phyloP scores from a whole-genome alignment of 2,113 vertebrate genomes.

The Thunnus maccoyii region DNA sequence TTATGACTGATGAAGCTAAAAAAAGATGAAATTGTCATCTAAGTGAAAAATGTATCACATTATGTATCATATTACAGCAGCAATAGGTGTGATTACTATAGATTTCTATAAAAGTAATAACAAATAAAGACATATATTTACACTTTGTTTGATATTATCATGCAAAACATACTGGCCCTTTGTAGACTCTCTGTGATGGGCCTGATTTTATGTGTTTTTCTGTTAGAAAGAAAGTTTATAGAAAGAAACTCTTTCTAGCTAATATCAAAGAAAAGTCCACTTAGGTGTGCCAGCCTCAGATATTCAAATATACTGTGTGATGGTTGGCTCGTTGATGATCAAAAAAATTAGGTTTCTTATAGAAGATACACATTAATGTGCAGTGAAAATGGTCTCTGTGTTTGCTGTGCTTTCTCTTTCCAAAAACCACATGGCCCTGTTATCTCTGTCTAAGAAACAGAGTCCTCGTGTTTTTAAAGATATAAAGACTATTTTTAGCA shows the following conservation, averaged over 20 bases:
- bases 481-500: background rate
- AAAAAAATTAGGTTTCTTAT: conserved; percentile 18
- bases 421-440: conserved; percentile 30
- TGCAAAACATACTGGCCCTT: background rate
- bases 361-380: conserved; percentile 3
- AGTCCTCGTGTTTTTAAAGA: conserved; percentile 9
- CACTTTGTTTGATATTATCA: conserved; percentile 9
- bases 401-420: conserved; percentile 27
- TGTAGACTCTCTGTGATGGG: conserved; percentile 7
- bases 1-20: conserved; percentile 20
- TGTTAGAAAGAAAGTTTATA: conserved; percentile 24
- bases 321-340: background rate
- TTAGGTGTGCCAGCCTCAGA: conserved; percentile 20
- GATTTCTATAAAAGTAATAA: conserved; percentile 10
- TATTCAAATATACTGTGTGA: conserved; percentile 32
- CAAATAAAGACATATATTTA: background rate
- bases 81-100: background rate
- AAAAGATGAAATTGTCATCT: background rate
- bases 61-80: background rate
- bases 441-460: conserved; percentile 15
- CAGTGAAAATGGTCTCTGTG: background rate
- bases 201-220: background rate
- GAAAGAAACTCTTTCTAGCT: background rate
- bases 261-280: conserved; percentile 36
- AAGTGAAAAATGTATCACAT: conserved; percentile 1